Conservation (phyloP, 2,888 invertebrate species). For the Pristionchus maxplancki region DNA sequence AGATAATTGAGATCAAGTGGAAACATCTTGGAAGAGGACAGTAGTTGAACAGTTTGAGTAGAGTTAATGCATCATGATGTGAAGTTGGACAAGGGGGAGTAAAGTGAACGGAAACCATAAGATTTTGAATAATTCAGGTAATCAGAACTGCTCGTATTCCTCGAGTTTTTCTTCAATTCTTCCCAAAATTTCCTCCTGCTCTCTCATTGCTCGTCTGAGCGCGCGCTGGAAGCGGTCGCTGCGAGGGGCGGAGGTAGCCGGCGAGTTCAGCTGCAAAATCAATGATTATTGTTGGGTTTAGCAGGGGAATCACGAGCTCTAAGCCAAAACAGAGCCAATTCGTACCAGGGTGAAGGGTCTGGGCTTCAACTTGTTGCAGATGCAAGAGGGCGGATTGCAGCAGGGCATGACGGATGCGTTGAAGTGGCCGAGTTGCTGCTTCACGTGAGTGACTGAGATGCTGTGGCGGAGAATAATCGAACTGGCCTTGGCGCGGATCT, state of each 20-base stretch:
- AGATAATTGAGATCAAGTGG: no score
- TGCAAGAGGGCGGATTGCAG: slow-evolving; percentile 65
- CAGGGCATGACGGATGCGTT: slow-evolving; percentile 60
- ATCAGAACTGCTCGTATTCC: not conserved
- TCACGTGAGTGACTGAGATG: not conserved
- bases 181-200: not conserved
- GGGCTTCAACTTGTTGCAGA: slow-evolving; percentile 58
- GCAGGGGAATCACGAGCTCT: not conserved
- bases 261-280: not conserved
- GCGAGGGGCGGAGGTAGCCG: not conserved
- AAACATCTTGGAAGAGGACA: no score
- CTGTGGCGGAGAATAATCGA: not conserved
- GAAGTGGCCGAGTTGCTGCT: not conserved
- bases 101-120: no score
- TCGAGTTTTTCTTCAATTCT: not conserved
- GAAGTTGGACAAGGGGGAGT: no score
- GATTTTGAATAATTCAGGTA: not conserved
- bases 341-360: slow-evolving; percentile 7
- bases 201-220: not conserved
- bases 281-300: not conserved
- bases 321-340: not conserved
- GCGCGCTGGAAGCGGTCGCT: not conserved
- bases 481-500: not conserved
- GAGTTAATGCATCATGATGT: no score
- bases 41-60: no score